These are phyloP conservation scores for Lithophane semibrunnea DNA, from an alignment of 2,888 invertebrate genomes.

Conservation along the genomic window DNA sequence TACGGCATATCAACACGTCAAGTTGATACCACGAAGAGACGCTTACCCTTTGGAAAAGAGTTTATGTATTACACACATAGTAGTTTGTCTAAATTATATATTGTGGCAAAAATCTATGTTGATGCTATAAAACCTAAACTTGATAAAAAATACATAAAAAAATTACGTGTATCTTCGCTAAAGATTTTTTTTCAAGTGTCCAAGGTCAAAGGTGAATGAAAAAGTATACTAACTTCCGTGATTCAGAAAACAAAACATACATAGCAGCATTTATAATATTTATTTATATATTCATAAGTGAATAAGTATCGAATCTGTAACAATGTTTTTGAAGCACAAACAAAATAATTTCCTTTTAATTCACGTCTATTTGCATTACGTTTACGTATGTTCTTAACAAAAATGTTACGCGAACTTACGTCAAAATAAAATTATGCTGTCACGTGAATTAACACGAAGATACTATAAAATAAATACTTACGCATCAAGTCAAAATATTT, in stretches of 20 bases:
- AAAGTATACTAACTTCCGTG: slow-evolving; percentile 26
- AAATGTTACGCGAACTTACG: slow-evolving; percentile 31
- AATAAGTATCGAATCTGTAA: not conserved
- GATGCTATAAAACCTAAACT: not conserved
- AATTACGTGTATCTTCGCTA: slow-evolving; percentile 17
- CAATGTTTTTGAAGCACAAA: not conserved
- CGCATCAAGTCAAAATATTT: slow-evolving; percentile 22
- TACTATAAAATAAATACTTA: slow-evolving; percentile 36
- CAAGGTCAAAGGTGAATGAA: slow-evolving; percentile 46
- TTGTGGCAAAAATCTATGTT: not conserved
- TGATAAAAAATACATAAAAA: slow-evolving; percentile 8
- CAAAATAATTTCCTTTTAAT: slow-evolving; percentile 18
- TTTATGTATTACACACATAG: not conserved
- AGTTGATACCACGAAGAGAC: not conserved
- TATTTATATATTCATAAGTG: not conserved
- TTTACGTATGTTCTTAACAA: slow-evolving; percentile 27
- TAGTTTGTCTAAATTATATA: not conserved
- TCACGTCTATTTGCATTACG: slow-evolving; percentile 6
- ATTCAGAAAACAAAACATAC: slow-evolving; percentile 19
- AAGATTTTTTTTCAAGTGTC: slow-evolving; percentile 14
- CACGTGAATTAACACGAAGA: slow-evolving; percentile 52
- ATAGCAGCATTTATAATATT: not conserved
- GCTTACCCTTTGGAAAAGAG: not conserved
- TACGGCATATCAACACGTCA: not conserved
- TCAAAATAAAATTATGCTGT: slow-evolving; percentile 56